Percentiles rank a stretch among this genome's conserved stretches.
Evolutionary conservation across 2,888 invertebrate species (phyloP).

Genomic region (Aporophyla nigra): DNA sequence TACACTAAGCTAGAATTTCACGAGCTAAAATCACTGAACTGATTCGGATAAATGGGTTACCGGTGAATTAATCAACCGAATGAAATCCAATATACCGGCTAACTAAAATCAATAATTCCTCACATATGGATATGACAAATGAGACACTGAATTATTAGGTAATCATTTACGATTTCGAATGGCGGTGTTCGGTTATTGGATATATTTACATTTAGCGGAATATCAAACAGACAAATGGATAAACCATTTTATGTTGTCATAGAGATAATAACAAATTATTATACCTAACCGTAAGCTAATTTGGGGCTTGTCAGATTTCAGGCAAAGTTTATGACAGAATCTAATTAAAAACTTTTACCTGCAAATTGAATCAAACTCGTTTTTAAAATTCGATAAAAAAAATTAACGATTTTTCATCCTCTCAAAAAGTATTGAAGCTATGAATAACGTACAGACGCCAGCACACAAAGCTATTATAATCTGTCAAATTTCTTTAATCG

Average conservation of each 20-base stretch:
- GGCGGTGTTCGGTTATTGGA: neutral
- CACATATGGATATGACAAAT: slow-evolving; percentile 37
- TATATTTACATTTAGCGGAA: slow-evolving; percentile 6
- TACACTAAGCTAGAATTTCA: neutral
- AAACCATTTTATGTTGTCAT: neutral
- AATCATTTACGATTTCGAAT: slow-evolving; percentile 37
- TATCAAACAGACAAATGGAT: neutral
- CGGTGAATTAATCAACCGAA: slow-evolving; percentile 29
- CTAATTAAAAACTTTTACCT: slow-evolving; percentile 2
- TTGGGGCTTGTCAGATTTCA: slow-evolving; percentile 10
- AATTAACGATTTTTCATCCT: too few relatives aligned
- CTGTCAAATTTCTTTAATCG: too few relatives aligned
- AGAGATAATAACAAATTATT: neutral
- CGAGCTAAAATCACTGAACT: slow-evolving; percentile 1
- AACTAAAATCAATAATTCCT: slow-evolving; percentile 54
- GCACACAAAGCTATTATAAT: too few relatives aligned
- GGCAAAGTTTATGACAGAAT: slow-evolving; percentile 15
- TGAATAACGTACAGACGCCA: neutral
- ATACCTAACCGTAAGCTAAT: slow-evolving; percentile 4
- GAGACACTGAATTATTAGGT: slow-evolving; percentile 51
- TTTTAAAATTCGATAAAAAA: neutral
- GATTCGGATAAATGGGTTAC: slow-evolving; percentile 16
- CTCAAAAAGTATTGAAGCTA: neutral
- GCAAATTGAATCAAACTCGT: neutral
- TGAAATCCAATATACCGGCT: slow-evolving; percentile 39